Conservation (phyloP, 2,797 vertebrate species). For the Phrynocephalus forsythii region DNA sequence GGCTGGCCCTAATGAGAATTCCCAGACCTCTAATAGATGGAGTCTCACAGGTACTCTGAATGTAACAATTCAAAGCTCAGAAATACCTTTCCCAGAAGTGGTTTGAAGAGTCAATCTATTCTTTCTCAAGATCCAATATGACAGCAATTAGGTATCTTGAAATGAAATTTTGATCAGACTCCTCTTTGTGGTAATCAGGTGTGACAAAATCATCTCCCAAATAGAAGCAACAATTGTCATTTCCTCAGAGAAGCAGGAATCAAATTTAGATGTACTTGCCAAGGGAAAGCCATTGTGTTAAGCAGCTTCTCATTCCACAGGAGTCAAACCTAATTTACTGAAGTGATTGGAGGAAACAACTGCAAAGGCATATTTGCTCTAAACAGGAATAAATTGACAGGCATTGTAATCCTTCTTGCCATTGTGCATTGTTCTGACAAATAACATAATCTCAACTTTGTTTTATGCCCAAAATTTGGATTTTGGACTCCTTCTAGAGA, state of each 20-base stretch:
- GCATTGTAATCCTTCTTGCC: neutral
- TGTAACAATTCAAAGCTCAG: neutral
- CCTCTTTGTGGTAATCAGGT: neutral
- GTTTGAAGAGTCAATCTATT: neutral
- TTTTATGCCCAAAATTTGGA: neutral
- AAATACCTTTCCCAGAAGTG: neutral
- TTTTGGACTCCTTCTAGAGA: constrained; percentile 10
- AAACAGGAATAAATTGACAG: constrained; percentile 6
- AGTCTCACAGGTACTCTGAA: neutral
- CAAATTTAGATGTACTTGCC: constrained; percentile 9
- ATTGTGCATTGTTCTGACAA: neutral
- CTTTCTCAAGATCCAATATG: neutral
- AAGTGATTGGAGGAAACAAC: neutral
- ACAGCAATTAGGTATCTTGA: neutral
- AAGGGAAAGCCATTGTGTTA: constrained; percentile 8
- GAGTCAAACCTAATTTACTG: constrained; percentile 28
- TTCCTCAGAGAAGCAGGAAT: constrained; percentile 23
- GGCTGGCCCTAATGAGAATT: neutral
- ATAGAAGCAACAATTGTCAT: constrained; percentile 32
- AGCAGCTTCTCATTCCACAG: constrained; percentile 25
- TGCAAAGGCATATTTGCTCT: constrained; percentile 3
- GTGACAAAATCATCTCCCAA: constrained; percentile 14
- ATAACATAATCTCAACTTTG: constrained; percentile 13
- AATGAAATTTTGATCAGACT: neutral
- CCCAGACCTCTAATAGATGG: neutral